Evolutionary conservation across 2,113 vertebrate species (phyloP), one percentile per base, ranked within the genome.

Genomic region (Sander lucioperca): DNA sequence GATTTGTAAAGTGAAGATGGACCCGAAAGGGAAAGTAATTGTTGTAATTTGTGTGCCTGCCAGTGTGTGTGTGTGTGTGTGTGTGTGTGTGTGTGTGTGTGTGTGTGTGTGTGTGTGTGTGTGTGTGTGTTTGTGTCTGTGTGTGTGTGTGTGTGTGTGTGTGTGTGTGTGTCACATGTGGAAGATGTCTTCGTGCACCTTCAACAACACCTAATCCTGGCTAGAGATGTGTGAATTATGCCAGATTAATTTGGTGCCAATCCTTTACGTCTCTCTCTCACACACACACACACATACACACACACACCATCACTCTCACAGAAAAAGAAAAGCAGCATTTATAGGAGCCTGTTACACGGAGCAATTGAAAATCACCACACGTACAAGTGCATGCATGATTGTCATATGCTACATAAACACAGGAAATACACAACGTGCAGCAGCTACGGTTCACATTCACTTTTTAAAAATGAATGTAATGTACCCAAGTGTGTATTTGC

Each of bases 1-100:
- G 68, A 70, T 87, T 81, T 48, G 25, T 68, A 65, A 61, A 72
- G 53, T 67, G 67, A 77, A 10, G 51, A 78, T 66, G 69, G 78
- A 82, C 73, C 73, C 16, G 0, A 50, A 65, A 61, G 21, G 36
- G 57, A 61, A 50, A 21, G 51, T 70, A 43, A 77, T 81, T 84
- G 30, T 30, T 30, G 71, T 66, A 23, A n/a, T 71, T 23, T 15
- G 51, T 57, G 51, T 33, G 50, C 2, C 25, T 48, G 36, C 23
- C 57, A 56, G 57, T 61, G 71, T 48, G 36, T 43, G 39, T 43
- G 39, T 43, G 57, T 61, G 71, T 48, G 36, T 43, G 39, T 43
- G 39, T 43, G 9, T 43, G 9, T 9, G 39, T 43, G 33, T 71
- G 19, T 15, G 51, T 57, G 51, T 33, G 50, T 39, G 39, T 39